Evolutionary conservation across 2,113 vertebrate genomes (phyloP), one percentile per base, ranked within the genome.

Genomic region (Beaufortia kweichowensis): DNA sequence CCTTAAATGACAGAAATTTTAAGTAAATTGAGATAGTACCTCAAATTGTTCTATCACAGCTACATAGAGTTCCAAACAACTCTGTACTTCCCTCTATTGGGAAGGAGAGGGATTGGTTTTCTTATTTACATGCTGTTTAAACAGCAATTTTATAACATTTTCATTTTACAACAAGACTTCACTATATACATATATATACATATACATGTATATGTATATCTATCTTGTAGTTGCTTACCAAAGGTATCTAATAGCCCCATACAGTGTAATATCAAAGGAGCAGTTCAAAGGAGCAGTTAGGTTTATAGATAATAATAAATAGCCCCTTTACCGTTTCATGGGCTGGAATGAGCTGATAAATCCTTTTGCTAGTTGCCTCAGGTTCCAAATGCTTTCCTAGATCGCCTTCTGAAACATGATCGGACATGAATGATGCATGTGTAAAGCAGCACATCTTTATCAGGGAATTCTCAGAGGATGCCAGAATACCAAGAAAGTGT

Each of bases 31-130:
- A 19, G 14, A 53, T 62, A 39, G n/a, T n/a, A 8, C 1, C 17
- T 7, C 1, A 23, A 39, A 11, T 43, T 43, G 21, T 23, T 43
- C 35, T 17, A 66, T 6, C 12, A 3, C 41, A 15, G 43, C 14
- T 23, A 26, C 21, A 1, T 4, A 31, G 31, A 76, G 65, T 19
- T 4, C 14, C 10, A 1, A 57, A 61, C 56, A 57, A 59, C 78
- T 73, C 78, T 39, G 23, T 68, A 11, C 59, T 76, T 68, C 82
- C 84, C 80, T 67, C 78, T 82, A 57, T 66, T 82, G 84, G 76
- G 17, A 39, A 35, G 12, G 61, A 19, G 62, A 33, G 53, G 48
- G 3, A 46, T 14, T 17, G 43, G 15, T 3, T 4, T 4, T 35
- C 2, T 11, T 39, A 19, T 48, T 19, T 15, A 43, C 19, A 29